Conservation (phyloP, 1,140 invertebrate species). For the Drosophila biarmipes region DNA sequence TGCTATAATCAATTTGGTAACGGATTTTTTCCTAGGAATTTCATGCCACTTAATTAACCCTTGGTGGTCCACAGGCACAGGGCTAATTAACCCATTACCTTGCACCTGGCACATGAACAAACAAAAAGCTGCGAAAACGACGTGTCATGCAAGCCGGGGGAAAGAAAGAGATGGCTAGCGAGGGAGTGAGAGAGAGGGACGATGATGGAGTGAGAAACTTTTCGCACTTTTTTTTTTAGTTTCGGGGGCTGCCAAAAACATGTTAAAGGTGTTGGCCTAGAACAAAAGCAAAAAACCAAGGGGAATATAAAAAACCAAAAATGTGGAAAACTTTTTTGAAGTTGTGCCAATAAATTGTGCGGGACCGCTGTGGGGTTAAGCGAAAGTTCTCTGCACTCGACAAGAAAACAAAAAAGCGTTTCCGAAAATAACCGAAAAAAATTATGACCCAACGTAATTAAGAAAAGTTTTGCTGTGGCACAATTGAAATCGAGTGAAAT, state of each 20-base stretch:
- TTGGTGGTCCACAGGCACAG: slow-evolving; percentile 20
- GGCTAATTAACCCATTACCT: slow-evolving; percentile 75
- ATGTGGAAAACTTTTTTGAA: slow-evolving; percentile 62
- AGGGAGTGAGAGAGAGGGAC: slow-evolving; percentile 9
- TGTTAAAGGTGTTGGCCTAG: slow-evolving; percentile 71
- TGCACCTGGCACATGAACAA: slow-evolving; percentile 48
- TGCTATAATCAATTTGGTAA: slow-evolving; percentile 54
- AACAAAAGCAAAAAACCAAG: slow-evolving; percentile 48
- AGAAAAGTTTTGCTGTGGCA: slow-evolving; percentile 58
- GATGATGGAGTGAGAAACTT: slow-evolving; percentile 38
- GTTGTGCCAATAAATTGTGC: slow-evolving; percentile 72
- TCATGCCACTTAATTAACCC: slow-evolving; percentile 71
- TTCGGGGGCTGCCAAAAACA: slow-evolving; percentile 67
- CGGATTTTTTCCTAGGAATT: slow-evolving; percentile 47
- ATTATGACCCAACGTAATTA: slow-evolving; percentile 66
- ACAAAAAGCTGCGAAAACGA: slow-evolving; percentile 41
- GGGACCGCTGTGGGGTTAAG: slow-evolving; percentile 54
- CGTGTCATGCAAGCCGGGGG: slow-evolving; percentile 54
- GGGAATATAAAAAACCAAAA: slow-evolving; percentile 27
- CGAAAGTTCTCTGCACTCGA: slow-evolving; percentile 62
- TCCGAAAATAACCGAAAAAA: slow-evolving; percentile 18
- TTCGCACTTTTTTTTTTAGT: slow-evolving; percentile 55
- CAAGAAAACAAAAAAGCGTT: slow-evolving; percentile 31
- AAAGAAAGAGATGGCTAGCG: slow-evolving; percentile 10
- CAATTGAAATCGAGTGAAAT: slow-evolving; percentile 63